Percentiles rank a stretch among this genome's conserved stretches.
Conservation (phyloP, 2,888 invertebrate species). For the Aphodius sticticus region DNA sequence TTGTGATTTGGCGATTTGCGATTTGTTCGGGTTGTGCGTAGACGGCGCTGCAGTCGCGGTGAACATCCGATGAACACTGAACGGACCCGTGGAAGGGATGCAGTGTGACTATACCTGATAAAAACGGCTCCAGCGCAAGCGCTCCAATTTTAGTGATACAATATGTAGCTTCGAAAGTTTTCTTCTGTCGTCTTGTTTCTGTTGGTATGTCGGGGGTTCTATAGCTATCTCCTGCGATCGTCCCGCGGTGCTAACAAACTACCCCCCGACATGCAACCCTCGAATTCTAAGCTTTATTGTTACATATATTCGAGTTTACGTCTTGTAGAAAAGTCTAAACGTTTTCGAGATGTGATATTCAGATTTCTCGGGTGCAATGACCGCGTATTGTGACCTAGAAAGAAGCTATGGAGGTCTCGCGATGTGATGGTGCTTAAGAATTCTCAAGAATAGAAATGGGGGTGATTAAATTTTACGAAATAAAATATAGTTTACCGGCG, state of each 20-base stretch:
- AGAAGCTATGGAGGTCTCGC: background rate
- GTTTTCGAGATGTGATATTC: background rate
- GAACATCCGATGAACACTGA: background rate
- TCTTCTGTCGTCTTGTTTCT: background rate
- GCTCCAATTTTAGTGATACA: background rate
- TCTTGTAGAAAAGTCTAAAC: background rate
- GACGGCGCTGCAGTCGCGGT: background rate
- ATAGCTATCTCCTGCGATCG: background rate
- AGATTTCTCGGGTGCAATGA: background rate
- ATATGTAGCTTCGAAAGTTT: background rate
- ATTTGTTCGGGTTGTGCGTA: background rate
- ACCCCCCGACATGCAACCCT: background rate
- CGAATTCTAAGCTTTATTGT: background rate
- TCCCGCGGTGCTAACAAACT: background rate
- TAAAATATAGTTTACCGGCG: too few relatives aligned
- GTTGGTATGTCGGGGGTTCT: background rate
- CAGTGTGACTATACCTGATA: background rate
- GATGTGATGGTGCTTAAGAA: background rate
- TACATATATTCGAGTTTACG: background rate
- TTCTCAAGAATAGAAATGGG: too few relatives aligned
- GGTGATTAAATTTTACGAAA: too few relatives aligned
- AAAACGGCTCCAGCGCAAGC: background rate
- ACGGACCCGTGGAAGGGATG: background rate
- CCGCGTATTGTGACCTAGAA: background rate
- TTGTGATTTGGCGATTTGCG: background rate